These are phyloP conservation scores for Sandelia bainsii DNA, from an alignment of 2,797 vertebrate species.

Conservation along the genomic window DNA sequence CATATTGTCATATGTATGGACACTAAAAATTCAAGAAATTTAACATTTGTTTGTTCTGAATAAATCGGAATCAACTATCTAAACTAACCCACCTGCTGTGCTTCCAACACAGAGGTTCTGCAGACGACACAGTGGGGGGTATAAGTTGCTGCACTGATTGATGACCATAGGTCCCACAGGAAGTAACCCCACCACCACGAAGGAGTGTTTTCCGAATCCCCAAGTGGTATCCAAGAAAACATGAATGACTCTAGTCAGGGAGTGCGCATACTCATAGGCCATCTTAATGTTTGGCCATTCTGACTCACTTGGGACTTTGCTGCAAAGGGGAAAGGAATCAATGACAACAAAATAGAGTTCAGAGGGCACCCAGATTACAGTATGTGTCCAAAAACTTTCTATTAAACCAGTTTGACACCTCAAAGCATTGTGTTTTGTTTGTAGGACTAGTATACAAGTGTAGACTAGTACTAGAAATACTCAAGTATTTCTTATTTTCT, in stretches of 20 bases:
- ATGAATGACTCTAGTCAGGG: constrained; percentile 74
- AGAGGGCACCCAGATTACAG: constrained; percentile 36
- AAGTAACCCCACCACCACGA: constrained; percentile 85
- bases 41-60: constrained; percentile 21
- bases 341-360: constrained; percentile 45
- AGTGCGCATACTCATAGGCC: constrained; percentile 76
- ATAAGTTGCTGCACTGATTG: constrained; percentile 81
- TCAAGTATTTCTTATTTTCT: background rate
- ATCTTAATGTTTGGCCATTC: constrained; percentile 79
- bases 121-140: constrained; percentile 73
- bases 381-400: constrained; percentile 11
- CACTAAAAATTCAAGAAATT: constrained; percentile 15
- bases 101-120: constrained; percentile 64
- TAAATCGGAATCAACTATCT: constrained; percentile 50
- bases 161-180: constrained; percentile 82
- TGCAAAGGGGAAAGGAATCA: constrained; percentile 52
- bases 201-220: constrained; percentile 84
- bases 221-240: constrained; percentile 85
- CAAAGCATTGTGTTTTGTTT: constrained; percentile 9
- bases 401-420: constrained; percentile 15
- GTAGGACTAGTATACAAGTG: too few species aligned
- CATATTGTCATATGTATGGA: background rate
- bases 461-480: too few species aligned
- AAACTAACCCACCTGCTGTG: constrained; percentile 76
- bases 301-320: constrained; percentile 64